phyloP scores from a whole-genome alignment of 2,797 vertebrate genomes.

The Xiphophorus birchmanni region DNA sequence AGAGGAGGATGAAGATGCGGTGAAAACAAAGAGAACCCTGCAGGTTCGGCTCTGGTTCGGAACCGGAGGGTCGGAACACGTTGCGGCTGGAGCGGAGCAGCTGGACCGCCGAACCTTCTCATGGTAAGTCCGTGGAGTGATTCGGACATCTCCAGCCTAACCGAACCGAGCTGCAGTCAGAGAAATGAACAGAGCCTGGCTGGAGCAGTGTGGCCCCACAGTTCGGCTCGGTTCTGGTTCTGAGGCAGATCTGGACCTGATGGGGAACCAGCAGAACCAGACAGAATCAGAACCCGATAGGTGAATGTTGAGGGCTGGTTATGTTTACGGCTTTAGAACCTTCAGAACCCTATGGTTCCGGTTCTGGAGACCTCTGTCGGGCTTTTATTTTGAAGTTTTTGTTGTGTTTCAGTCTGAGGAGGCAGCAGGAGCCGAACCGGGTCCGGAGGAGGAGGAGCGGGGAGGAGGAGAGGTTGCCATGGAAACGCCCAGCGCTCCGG shows the following conservation, averaged over 20 bases:
- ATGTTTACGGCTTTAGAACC: not conserved
- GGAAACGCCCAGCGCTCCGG: slow-evolving; percentile 64
- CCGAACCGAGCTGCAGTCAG: not conserved
- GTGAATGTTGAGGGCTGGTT: not conserved
- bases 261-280: not conserved
- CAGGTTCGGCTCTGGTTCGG: slow-evolving; percentile 9
- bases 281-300: not conserved
- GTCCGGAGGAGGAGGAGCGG: slow-evolving; percentile 14
- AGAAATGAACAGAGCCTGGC: not conserved
- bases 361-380: not conserved
- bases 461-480: slow-evolving; percentile 16
- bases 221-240: not conserved
- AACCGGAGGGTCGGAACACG: not conserved
- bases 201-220: not conserved
- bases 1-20: slow-evolving; percentile 12
- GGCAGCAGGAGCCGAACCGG: slow-evolving; percentile 21
- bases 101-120: not conserved
- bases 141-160: not conserved
- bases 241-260: not conserved
- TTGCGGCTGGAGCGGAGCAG: not conserved
- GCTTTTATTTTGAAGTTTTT: not conserved
- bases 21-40: slow-evolving; percentile 48
- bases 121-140: not conserved
- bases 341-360: not conserved
- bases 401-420: slow-evolving; percentile 57